Conservation (phyloP, 2,113 vertebrate genomes). For the Neodon shergylaensis region DNA sequence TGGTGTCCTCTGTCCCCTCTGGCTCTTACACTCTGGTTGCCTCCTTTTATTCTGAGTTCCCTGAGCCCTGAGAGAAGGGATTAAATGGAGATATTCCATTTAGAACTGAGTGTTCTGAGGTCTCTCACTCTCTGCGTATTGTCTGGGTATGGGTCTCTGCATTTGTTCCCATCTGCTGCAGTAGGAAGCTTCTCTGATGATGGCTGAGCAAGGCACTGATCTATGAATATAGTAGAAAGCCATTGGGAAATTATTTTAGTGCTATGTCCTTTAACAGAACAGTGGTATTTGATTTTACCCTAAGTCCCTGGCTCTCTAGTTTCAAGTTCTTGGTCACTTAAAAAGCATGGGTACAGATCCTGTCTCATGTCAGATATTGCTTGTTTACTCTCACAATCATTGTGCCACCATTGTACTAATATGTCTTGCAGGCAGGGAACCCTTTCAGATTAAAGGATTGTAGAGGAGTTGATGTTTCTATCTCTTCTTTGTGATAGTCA, state of each 20-base stretch:
- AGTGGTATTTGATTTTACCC: background rate
- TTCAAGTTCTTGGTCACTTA: background rate
- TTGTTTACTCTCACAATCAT: background rate
- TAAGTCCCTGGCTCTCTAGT: background rate
- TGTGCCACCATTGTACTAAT: background rate
- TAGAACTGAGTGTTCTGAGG: background rate
- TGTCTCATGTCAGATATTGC: background rate
- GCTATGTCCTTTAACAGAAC: background rate
- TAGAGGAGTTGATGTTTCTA: background rate
- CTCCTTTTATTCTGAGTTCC: background rate
- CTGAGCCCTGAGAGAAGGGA: background rate
- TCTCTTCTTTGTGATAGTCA: background rate
- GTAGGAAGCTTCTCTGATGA: background rate
- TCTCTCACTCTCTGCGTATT: background rate
- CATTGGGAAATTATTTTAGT: background rate
- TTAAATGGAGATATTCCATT: background rate
- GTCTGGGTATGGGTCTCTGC: background rate
- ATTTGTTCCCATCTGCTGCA: background rate
- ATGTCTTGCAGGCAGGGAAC: background rate
- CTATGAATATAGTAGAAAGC: background rate
- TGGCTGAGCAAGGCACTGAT: background rate
- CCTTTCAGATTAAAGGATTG: background rate
- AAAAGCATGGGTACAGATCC: background rate
- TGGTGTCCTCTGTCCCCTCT: background rate
- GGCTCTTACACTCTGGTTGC: background rate